A percentile compares a stretch with the other conserved stretches of the same genome.
These are phyloP conservation scores for Parasteatoda lunata DNA, from an alignment of 2,888 invertebrate species.

Conservation along the genomic window DNA sequence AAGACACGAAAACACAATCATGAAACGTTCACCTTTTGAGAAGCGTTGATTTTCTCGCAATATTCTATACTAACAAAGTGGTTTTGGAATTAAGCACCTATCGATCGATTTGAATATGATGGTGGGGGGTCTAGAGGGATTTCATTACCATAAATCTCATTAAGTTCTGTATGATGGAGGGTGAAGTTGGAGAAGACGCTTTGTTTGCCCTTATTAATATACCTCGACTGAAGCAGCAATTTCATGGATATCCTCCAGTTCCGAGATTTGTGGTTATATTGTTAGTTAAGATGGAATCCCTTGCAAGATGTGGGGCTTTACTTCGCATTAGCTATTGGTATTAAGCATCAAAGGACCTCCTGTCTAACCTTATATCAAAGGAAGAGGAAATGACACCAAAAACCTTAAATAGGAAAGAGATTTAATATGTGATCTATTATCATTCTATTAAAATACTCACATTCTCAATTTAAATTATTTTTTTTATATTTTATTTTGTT, in stretches of 20 bases:
- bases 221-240: slow-evolving; percentile 45
- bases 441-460: no score
- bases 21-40: slow-evolving; percentile 31
- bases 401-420: no score
- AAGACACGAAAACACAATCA: slow-evolving; percentile 28
- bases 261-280: slow-evolving; percentile 54
- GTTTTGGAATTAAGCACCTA: slow-evolving; percentile 56
- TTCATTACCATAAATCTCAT: slow-evolving; percentile 66
- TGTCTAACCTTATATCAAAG: background rate
- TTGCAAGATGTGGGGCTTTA: slow-evolving; percentile 16
- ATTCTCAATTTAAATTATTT: no score
- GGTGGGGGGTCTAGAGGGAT: slow-evolving; percentile 54
- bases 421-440: no score
- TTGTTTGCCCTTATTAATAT: slow-evolving; percentile 65
- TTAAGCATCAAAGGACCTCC: slow-evolving; percentile 1
- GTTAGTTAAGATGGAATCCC: slow-evolving; percentile 40
- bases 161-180: slow-evolving; percentile 58
- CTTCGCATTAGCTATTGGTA: slow-evolving; percentile 7
- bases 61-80: slow-evolving; percentile 51
- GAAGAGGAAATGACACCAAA: background rate
- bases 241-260: slow-evolving; percentile 39
- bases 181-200: slow-evolving; percentile 55
- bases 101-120: slow-evolving; percentile 65
- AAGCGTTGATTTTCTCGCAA: slow-evolving; percentile 41
- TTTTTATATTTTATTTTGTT: no score